A percentile compares a stretch with the other conserved stretches of the same genome.
These are phyloP conservation scores for Solea senegalensis DNA, from an alignment of 2,113 vertebrate genomes.

Conservation along the genomic window DNA sequence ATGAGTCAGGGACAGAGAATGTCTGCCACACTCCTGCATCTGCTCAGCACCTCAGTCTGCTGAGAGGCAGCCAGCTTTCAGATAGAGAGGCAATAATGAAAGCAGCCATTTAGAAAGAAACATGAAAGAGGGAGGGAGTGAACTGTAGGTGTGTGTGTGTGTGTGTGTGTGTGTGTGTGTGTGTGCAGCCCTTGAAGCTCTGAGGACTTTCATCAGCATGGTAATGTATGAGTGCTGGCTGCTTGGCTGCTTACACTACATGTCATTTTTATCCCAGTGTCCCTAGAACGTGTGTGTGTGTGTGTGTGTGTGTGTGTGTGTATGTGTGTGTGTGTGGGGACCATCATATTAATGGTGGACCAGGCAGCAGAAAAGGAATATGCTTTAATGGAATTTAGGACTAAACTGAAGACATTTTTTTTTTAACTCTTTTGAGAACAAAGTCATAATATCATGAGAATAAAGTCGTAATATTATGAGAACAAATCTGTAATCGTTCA, in stretches of 20 bases:
- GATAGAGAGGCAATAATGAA: slow-evolving; percentile 65
- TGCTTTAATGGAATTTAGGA: neutral
- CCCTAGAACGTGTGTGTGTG: slow-evolving; percentile 3
- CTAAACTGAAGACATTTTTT: no score
- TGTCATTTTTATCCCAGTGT: slow-evolving; percentile 55
- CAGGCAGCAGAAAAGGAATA: slow-evolving; percentile 9
- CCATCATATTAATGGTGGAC: slow-evolving; percentile 22
- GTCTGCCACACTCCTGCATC: slow-evolving; percentile 64
- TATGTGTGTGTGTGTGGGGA: slow-evolving; percentile 2
- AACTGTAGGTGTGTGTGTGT: slow-evolving; percentile 25
- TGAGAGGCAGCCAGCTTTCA: slow-evolving; percentile 49
- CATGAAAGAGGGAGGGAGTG: slow-evolving; percentile 40
- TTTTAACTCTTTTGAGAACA: no score
- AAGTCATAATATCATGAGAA: no score
- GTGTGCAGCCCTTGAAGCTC: slow-evolving; percentile 69
- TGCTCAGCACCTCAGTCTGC: slow-evolving; percentile 59
- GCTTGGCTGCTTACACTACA: slow-evolving; percentile 58
- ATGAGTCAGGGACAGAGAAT: slow-evolving; percentile 70
- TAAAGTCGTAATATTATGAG: no score
- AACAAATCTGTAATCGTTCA: no score
- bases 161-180: slow-evolving; percentile 52
- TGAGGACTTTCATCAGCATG: slow-evolving; percentile 70
- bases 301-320: neutral
- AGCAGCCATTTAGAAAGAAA: slow-evolving; percentile 55
- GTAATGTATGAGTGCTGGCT: slow-evolving; percentile 65